Conservation (phyloP, 2,888 invertebrate genomes). For the Tipula vernalis region DNA sequence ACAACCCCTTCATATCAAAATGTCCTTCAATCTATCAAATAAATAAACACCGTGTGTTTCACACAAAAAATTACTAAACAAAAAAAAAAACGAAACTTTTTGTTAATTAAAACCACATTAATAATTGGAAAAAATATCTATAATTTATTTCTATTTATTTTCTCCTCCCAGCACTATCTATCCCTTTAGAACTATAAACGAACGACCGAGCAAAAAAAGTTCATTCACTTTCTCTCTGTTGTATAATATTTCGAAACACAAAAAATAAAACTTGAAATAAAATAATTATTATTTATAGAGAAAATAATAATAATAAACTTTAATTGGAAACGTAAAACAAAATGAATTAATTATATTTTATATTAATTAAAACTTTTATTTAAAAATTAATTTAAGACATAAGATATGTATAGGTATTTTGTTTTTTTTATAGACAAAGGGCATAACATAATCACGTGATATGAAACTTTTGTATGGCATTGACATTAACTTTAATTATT, state of each 20-base stretch:
- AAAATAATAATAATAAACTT: background rate
- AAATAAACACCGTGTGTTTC: background rate
- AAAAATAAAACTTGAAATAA: background rate
- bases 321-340: background rate
- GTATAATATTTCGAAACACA: background rate
- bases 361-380: background rate
- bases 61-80: background rate
- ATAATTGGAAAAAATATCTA: background rate
- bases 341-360: background rate
- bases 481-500: background rate
- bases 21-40: too few species aligned
- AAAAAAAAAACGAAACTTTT: background rate
- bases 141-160: background rate
- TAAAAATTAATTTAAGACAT: background rate
- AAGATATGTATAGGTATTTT: background rate
- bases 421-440: background rate
- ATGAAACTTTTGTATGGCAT: background rate
- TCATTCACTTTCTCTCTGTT: background rate
- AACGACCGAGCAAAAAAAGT: background rate
- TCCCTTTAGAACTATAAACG: background rate
- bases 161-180: background rate
- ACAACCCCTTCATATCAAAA: too few species aligned
- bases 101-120: background rate
- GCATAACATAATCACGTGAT: background rate
- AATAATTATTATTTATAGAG: background rate